Evolutionary conservation across 2,797 vertebrate species (phyloP), one percentile per base, ranked within the genome.

Genomic region (Silurus aristotelis): DNA sequence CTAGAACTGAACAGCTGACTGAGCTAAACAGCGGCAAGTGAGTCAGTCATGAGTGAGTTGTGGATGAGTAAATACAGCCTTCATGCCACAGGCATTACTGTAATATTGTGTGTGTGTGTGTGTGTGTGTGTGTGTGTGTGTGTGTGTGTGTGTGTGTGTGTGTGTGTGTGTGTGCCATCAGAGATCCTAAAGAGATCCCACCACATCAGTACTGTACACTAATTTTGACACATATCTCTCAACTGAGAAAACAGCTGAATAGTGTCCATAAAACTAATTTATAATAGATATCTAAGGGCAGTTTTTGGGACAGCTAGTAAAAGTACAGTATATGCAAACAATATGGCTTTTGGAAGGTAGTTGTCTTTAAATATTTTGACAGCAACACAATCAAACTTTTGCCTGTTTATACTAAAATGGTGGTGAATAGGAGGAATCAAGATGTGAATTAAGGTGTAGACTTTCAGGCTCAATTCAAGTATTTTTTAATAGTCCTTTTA

Each of bases 101-200:
- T 68, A 52, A 7, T 52, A 52, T 7, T 2, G 48, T 52, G 8
- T 52, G 48, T 9, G 46, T 48, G 46, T 48, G 48, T 48, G 48
- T 48, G 48, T 48, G 48, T 48, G 48, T 48, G 48, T 48, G 48
- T 48, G 48, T 52, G 48, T 52, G 48, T 52, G 48, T 52, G 48
- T 52, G 48, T 52, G 48, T 52, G 48, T 52, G 48, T 52, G 48
- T 52, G 48, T 52, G 48, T 52, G 48, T 52, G 48, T 9, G 48
- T 52, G 48, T 52, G 48, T 52, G 48, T 52, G 58, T 82, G 86
- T 73, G 71, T 80, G 83, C 22, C 86, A 75, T 46, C 85, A 82
- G 86, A 84, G 79, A 84, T 60, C 77, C 61, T 66, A 52, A 66
- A 31, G 46, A 15, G n/a, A 52, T 55, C 19, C 3, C 12, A 38